Evolutionary conservation across 1,140 invertebrate genomes (phyloP).

Genomic region (Radopholus similis): DNA sequence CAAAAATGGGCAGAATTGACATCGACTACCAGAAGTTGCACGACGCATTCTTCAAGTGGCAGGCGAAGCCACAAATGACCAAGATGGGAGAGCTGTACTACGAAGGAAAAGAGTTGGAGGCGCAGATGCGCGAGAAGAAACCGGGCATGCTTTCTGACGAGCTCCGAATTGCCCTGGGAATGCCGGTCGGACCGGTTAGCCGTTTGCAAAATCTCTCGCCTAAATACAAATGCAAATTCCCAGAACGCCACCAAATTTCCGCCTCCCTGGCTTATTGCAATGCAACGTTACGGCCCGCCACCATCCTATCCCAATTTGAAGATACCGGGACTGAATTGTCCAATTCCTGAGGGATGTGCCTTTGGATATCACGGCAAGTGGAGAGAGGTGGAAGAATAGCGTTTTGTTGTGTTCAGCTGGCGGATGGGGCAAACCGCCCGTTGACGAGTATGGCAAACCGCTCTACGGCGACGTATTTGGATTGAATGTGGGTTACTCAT

Average conservation of each 20-base stretch:
- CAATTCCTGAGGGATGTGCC: constrained; percentile 89
- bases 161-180: constrained; percentile 87
- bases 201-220: background rate
- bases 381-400: background rate
- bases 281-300: constrained; percentile 97
- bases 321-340: constrained; percentile 86
- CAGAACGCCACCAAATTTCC: constrained; percentile 67
- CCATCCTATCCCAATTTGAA: constrained; percentile 98
- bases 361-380: constrained; percentile 90
- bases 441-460: constrained; percentile 93
- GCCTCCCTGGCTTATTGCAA: constrained; percentile 98
- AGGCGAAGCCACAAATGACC: constrained; percentile 96
- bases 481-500: constrained; percentile 35
- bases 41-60: constrained; percentile 99
- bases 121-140: constrained; percentile 93
- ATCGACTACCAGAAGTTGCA: constrained; percentile 99
- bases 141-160: constrained; percentile 95
- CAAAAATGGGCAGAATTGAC: constrained; percentile 98
- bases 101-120: constrained; percentile 99
- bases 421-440: constrained; percentile 82
- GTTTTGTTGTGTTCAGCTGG: constrained; percentile 78
- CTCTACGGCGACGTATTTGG: constrained; percentile 99
- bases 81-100: constrained; percentile 99
- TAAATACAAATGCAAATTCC: background rate
- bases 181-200: constrained; percentile 85